Base-by-base conservation (phyloP, 2,888 invertebrate species). In the Cryptophagus acutangulus region DNA sequence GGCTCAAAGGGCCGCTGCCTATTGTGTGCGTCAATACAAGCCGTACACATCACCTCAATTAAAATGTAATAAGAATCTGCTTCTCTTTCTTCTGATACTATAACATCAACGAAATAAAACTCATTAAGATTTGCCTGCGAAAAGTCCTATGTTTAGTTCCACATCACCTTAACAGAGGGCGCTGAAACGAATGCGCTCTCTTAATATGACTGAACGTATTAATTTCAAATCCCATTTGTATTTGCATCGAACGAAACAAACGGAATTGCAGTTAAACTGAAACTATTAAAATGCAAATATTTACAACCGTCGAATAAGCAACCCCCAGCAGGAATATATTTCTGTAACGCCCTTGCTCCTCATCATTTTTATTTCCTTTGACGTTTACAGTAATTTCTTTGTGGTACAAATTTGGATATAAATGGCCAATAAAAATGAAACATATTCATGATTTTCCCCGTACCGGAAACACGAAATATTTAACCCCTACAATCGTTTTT, bases 281-380 rank as follows among this genome's bases (percentile, higher is more conserved):
- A 67, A 67, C 69, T 69, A 69, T 70, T 68, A 70, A 69, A 70
- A 70, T 70, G 69, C 69, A 69, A 70, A 70, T 70, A 66, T 63
- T 59, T 54, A 52, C 16, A 31, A 31, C 15, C 15, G 16, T 8
- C 8, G 16, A 55, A 49, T 42, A 51, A 42, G 54, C 52, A 48
- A 51, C 54, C 46, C 49, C 50, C 55, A 53, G 57, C 53, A 59
- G 51, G 55, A 57, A 59, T 60, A 59, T 55, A 61, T 62, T 57
- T 59, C 59, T 44, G 42, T 47, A 39, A 40, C 31, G 31, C 31
- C 31, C 31, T 16, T 13, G 20, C 9, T 12, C 26, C n/a, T 31
- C 16, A 31, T 16, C 26, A 26, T 26, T 31, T 31, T 31, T 15
- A 31, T 16, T 15, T 31, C 31, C 16, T 26, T 31, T 31, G 31